Base-by-base conservation (phyloP, 1,140 invertebrate genomes). In the Drosophila mojavensis region DNA sequence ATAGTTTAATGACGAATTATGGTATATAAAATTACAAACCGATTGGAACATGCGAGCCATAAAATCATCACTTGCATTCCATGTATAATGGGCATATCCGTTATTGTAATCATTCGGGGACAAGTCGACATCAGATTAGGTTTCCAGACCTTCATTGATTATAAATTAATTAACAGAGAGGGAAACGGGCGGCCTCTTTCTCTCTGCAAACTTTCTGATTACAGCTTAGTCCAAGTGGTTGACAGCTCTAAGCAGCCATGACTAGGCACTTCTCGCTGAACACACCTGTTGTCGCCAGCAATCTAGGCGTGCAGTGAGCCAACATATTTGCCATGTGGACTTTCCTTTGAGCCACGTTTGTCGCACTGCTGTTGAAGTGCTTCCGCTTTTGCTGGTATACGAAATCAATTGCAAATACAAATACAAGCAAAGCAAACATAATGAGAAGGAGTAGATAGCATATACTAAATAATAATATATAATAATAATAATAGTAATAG, bases 371-470 rank as follows among this genome's bases (percentile, higher is more conserved):
- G 66, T 50, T 15, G 4, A 53, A 45, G 2, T 28, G 65, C 71
- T 88, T 86, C 81, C 78, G 81, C 81, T 74, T 64, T 62, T 50
- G 47, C 36, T 65, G 61, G 60, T 47, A 58, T 55, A 53, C 30
- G 61, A 79, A 86, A 76, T 81, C 67, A 86, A 81, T 72, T 67
- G 70, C 26, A 66, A 78, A 65, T 50, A 73, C 55, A 86, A 75
- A 65, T 70, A 67, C 45, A 26, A 73, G 17, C 24, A 43, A 26
- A 51, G 11, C 5, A 24, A 20, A 10, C 47, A 62, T 45, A n/a
- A 39, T 59, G n/a, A 39, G 30, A 56, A 43, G 48, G 7, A 5
- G 58, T 41, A 56, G 20, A 24, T 24, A 24, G 20, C 2, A 24
- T 24, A 24, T 20, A 66, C 51, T 28, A 66, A 78, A 45, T 58